Evolutionary conservation across 2,888 invertebrate genomes (phyloP).

Genomic region (Petrolisthes cinctipes): DNA sequence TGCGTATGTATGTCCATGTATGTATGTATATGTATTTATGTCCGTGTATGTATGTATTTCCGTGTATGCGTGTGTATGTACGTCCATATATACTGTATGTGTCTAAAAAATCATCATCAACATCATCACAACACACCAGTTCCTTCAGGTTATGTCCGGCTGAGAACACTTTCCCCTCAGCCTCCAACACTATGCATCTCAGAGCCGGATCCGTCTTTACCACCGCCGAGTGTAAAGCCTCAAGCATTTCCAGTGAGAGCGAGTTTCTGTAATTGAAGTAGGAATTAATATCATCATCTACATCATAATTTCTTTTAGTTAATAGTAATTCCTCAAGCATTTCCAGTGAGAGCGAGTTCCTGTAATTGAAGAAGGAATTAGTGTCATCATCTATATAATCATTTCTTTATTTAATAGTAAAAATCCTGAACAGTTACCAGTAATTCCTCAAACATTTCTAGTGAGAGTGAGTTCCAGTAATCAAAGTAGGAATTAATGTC

Average conservation of each 20-base stretch:
- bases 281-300: too few relatives aligned
- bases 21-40: too few relatives aligned
- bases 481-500: too few relatives aligned
- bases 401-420: background rate
- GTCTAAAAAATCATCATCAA: background rate
- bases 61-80: too few relatives aligned
- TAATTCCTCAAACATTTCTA: background rate
- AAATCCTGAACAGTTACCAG: background rate
- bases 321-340: conserved; percentile 78
- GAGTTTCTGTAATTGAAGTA: conserved; percentile 75
- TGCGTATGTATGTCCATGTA: too few relatives aligned
- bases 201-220: conserved; percentile 25
- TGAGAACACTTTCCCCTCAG: conserved; percentile 89
- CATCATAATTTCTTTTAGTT: background rate
- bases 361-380: conserved; percentile 13
- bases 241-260: conserved; percentile 86
- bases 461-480: too few relatives aligned
- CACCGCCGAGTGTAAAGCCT: conserved; percentile 73
- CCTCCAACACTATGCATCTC: conserved; percentile 86
- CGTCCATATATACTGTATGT: too few relatives aligned
- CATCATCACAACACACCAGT: conserved; percentile 73
- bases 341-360: conserved; percentile 84
- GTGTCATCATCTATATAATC: background rate
- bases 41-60: too few relatives aligned
- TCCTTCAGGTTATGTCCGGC: conserved; percentile 97